Percentiles rank a stretch among this genome's conserved stretches.
These are phyloP conservation scores for Dioctria rufipes DNA, from an alignment of 2,888 invertebrate genomes.

Conservation along the genomic window DNA sequence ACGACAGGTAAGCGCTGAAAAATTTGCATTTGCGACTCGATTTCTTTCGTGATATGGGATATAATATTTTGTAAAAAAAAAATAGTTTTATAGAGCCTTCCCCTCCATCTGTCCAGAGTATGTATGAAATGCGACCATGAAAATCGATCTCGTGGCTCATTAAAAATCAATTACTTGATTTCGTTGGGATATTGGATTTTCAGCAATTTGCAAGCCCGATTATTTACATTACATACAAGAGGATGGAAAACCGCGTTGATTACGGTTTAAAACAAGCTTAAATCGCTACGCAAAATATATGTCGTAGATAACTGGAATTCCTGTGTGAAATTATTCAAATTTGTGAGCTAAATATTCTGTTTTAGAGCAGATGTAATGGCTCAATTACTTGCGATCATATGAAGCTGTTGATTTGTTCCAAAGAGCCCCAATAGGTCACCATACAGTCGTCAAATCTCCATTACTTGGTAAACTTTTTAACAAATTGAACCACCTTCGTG, in stretches of 20 bases:
- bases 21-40: constrained; percentile 28
- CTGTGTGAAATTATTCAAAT: constrained; percentile 26
- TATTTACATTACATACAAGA: too few relatives aligned
- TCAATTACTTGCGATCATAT: neutral
- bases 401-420: constrained; percentile 12
- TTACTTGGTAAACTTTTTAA: neutral
- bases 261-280: too few relatives aligned
- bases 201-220: neutral
- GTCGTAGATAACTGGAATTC: neutral
- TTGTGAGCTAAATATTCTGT: neutral
- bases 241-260: too few relatives aligned
- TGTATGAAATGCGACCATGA: constrained; percentile 10
- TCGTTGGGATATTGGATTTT: neutral
- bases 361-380: neutral
- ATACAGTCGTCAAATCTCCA: too few relatives aligned
- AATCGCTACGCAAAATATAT: too few relatives aligned
- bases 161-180: constrained; percentile 31
- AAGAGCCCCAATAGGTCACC: neutral
- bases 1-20: constrained; percentile 4
- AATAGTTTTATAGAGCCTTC: neutral
- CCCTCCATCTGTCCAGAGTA: constrained; percentile 3
- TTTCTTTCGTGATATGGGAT: constrained; percentile 8
- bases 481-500: too few relatives aligned
- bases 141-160: constrained; percentile 34
- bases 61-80: constrained; percentile 1